Conservation (phyloP, 2,113 vertebrate genomes). For the Podarcis raffonei region DNA sequence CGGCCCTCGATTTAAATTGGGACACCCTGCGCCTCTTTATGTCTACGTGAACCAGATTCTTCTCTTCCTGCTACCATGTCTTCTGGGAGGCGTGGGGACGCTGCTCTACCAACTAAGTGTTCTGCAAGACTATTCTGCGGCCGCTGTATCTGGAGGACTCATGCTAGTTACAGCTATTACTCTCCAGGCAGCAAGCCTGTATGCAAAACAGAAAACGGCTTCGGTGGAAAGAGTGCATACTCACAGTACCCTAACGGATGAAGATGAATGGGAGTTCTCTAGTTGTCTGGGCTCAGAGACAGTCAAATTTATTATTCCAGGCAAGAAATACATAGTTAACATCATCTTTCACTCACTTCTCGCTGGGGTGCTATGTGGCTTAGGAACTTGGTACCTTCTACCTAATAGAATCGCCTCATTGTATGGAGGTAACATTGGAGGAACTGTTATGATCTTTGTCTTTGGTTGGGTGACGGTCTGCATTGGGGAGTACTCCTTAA, state of each 20-base stretch:
- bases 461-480: constrained; percentile 95
- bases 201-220: constrained; percentile 80
- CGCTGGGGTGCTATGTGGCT: constrained; percentile 88
- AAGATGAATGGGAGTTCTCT: constrained; percentile 95
- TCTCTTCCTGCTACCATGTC: constrained; percentile 93
- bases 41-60: constrained; percentile 92
- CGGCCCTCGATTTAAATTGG: constrained; percentile 90
- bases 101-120: constrained; percentile 87
- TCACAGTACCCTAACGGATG: constrained; percentile 87
- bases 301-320: constrained; percentile 91
- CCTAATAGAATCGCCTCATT: constrained; percentile 85
- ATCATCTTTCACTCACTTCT: constrained; percentile 87
- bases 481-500: constrained; percentile 93
- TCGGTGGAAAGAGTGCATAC: constrained; percentile 85
- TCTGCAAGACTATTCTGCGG: constrained; percentile 82
- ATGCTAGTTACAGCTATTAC: constrained; percentile 86
- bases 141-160: constrained; percentile 85
- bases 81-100: constrained; percentile 89
- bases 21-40: constrained; percentile 92
- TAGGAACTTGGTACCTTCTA: constrained; percentile 95
- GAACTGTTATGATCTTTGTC: constrained; percentile 83
- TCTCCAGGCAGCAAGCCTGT: constrained; percentile 84
- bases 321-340: constrained; percentile 90
- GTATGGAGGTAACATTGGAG: constrained; percentile 80
- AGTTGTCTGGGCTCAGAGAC: constrained; percentile 92